These are phyloP conservation scores for Hylyphantes graminicola DNA, from an alignment of 1,140 invertebrate genomes.

Conservation along the genomic window DNA sequence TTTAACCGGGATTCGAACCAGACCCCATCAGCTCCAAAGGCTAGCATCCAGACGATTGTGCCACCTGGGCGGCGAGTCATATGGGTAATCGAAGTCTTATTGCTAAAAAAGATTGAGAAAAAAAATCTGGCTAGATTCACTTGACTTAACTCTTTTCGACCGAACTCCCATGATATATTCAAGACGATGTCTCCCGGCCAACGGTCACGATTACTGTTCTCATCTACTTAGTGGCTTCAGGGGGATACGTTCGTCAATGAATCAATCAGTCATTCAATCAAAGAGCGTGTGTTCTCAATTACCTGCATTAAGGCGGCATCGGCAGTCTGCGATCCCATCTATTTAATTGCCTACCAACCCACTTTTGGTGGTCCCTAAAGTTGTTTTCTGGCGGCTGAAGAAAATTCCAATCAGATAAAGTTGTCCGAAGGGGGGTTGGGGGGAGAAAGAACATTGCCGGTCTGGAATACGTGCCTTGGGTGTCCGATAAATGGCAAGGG, in stretches of 20 bases:
- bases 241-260: background rate
- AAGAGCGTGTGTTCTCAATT: constrained; percentile 54
- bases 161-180: too few relatives aligned
- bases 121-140: too few relatives aligned
- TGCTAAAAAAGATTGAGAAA: too few relatives aligned
- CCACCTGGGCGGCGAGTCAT: too few relatives aligned
- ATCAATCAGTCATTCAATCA: constrained; percentile 56
- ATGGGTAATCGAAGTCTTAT: too few relatives aligned
- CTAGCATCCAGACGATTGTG: too few relatives aligned
- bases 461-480: constrained; percentile 30
- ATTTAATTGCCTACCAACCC: constrained; percentile 45
- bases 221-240: constrained; percentile 24
- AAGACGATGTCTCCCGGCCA: background rate
- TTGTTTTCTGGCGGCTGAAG: constrained; percentile 33
- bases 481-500: constrained; percentile 11
- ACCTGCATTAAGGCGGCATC: constrained; percentile 25
- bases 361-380: constrained; percentile 20
- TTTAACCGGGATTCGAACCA: too few relatives aligned
- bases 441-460: background rate
- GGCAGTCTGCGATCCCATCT: constrained; percentile 34
- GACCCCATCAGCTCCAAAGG: too few relatives aligned
- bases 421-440: constrained; percentile 27
- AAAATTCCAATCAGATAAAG: constrained; percentile 58
- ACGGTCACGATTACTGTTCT: constrained; percentile 8
- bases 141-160: too few relatives aligned